Evolutionary conservation across 2,888 invertebrate genomes (phyloP).

Genomic region (Hydropsyche betteni): DNA sequence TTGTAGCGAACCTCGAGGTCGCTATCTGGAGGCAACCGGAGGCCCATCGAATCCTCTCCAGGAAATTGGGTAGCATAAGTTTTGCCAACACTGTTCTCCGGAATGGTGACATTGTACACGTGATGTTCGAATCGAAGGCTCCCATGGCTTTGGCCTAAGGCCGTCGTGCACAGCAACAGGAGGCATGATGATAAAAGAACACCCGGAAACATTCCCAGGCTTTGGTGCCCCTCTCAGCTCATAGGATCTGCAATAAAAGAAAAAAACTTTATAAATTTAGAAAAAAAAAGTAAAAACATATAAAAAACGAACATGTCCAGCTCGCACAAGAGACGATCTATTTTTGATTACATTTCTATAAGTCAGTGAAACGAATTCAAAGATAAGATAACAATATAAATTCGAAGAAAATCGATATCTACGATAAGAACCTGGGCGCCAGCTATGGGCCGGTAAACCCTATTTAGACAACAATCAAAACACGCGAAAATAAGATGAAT

Average conservation of each 20-base stretch:
- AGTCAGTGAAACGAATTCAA: not conserved
- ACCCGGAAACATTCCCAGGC: slow-evolving; percentile 52
- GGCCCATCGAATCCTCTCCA: slow-evolving; percentile 83
- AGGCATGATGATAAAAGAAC: slow-evolving; percentile 44
- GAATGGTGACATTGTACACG: slow-evolving; percentile 87
- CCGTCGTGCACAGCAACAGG: slow-evolving; percentile 49
- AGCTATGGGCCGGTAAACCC: not conserved
- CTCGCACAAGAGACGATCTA: not conserved
- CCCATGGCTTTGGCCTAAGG: slow-evolving; percentile 51
- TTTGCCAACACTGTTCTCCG: slow-evolving; percentile 91
- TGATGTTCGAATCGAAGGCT: slow-evolving; percentile 74
- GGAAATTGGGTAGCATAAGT: slow-evolving; percentile 80
- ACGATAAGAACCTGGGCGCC: slow-evolving; percentile 24
- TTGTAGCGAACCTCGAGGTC: slow-evolving; percentile 78
- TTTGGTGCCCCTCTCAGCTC: slow-evolving; percentile 50
- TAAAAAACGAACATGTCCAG: not conserved
- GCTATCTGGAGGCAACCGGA: slow-evolving; percentile 65
- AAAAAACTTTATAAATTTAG: slow-evolving; percentile 7
- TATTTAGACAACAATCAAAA: too few relatives aligned
- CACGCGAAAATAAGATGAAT: too few relatives aligned
- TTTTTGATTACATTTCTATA: not conserved
- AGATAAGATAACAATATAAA: slow-evolving; percentile 2
- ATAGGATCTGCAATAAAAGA: slow-evolving; percentile 50
- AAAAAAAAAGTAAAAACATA: not conserved
- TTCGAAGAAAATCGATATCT: not conserved